Evolutionary conservation across 2,888 invertebrate genomes (phyloP), one percentile per base, ranked within the genome.

Genomic region (Ophion obscuratus): DNA sequence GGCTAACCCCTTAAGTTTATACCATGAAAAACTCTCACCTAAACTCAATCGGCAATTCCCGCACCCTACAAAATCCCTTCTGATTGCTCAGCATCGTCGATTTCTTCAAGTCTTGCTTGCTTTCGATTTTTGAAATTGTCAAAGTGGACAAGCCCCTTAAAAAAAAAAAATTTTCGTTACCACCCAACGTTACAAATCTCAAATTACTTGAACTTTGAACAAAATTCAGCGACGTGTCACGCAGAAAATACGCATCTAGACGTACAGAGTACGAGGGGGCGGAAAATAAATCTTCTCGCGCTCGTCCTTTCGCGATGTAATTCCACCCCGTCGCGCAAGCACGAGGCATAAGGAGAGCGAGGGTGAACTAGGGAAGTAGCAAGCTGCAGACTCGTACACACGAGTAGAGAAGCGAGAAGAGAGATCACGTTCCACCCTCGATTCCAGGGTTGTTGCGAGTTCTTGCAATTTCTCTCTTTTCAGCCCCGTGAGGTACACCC

Each of bases 281-380:
- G 84, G 84, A 74, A 81, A 87, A 88, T 87, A 87, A 88, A 88
- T 88, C 87, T 85, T 85, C 81, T 76, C 81, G 83, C 75, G 76
- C 81, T 83, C 71, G 85, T 82, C 76, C 73, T 83, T 61, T 53
- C 81, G 82, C 84, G 83, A 83, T 87, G 87, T 87, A 87, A 91
- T 90, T 89, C 90, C 80, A 80, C 44, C 71, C 87, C 80, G 83
- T 81, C 81, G 80, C 24, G 67, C 57, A 11, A 70, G 66, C 27
- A 71, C 64, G 79, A 64, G 53, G 62, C 59, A 59, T 36, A 31
- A 47, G 44, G 27, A 66, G 53, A 67, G 68, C 47, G 73, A 47
- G 40, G 64, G 68, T 68, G 73, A 84, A 79, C 81, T 80, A 84
- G 86, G 61, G 84, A 75, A 83, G 86, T 85, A 67, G 70, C 73